phyloP scores from a whole-genome alignment of 2,888 invertebrate species.

The Drosophila formosana region DNA sequence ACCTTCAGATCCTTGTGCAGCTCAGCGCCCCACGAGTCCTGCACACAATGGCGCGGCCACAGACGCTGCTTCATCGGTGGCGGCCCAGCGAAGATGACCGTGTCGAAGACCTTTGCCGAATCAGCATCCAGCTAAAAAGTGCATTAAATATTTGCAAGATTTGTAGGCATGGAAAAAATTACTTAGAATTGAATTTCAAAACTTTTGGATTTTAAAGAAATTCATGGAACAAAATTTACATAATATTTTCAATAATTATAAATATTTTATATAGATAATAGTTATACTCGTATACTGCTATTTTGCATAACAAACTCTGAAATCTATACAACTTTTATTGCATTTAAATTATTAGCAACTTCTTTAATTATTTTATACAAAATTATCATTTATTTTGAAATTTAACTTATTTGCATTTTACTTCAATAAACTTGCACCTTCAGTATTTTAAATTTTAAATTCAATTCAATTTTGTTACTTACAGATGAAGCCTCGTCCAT shows the following conservation, averaged over 20 bases:
- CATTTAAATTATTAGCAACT: too few relatives aligned
- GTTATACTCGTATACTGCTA: too few relatives aligned
- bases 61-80: slow-evolving; percentile 94
- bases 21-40: slow-evolving; percentile 97
- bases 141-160: background rate
- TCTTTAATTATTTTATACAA: background rate
- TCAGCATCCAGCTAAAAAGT: slow-evolving; percentile 88
- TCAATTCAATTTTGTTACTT: slow-evolving; percentile 72
- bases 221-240: too few relatives aligned
- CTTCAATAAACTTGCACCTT: background rate
- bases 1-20: slow-evolving; percentile 95
- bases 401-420: background rate
- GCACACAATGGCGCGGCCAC: slow-evolving; percentile 98
- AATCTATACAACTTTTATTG: too few relatives aligned
- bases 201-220: too few relatives aligned
- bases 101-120: slow-evolving; percentile 93
- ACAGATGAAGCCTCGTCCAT: slow-evolving; percentile 91
- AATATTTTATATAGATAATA: too few relatives aligned
- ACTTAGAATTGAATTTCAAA: too few relatives aligned
- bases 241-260: background rate
- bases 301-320: too few relatives aligned
- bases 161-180: background rate
- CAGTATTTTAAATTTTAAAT: background rate
- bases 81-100: slow-evolving; percentile 95
- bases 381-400: background rate